A percentile compares a stretch with the other conserved stretches of the same genome.
phyloP scores from a whole-genome alignment of 2,113 vertebrate species.

The Megatriorchis doriae region DNA sequence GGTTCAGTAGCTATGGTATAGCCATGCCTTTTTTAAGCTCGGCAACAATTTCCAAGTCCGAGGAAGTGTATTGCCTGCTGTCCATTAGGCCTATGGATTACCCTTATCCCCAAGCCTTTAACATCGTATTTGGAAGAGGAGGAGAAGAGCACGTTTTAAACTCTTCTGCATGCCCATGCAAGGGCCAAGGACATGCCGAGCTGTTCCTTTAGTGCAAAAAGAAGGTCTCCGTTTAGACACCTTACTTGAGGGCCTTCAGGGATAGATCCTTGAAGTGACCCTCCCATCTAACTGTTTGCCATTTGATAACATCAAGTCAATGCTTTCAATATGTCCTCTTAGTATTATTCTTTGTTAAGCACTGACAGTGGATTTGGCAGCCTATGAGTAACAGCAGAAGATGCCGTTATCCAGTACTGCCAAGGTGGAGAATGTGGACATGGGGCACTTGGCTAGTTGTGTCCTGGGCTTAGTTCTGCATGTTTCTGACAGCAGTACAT shows the following conservation, averaged over 20 bases:
- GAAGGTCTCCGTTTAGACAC: not conserved
- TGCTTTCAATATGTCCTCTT: not conserved
- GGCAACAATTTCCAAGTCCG: not conserved
- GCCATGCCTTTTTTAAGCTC: not conserved
- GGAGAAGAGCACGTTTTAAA: not conserved
- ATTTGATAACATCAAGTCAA: not conserved
- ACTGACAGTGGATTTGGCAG: not conserved
- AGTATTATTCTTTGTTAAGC: not conserved
- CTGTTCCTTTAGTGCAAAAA: not conserved
- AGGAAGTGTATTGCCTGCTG: not conserved
- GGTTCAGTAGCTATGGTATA: not conserved
- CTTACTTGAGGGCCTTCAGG: not conserved
- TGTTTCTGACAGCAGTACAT: not conserved
- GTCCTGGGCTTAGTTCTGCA: not conserved
- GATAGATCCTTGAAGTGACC: not conserved
- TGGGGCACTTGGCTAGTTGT: not conserved
- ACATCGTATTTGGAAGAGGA: not conserved
- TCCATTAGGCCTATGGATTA: not conserved
- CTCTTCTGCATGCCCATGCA: not conserved
- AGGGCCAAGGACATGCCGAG: not conserved
- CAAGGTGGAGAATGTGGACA: not conserved
- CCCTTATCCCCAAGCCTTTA: not conserved
- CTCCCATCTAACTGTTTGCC: not conserved
- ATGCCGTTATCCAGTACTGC: rapidly evolving
- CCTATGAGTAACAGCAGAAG: not conserved